Percentiles rank a stretch among this genome's conserved stretches.
phyloP scores from a whole-genome alignment of 23 tunicate genomes.

The Botrylloides violaceus region DNA sequence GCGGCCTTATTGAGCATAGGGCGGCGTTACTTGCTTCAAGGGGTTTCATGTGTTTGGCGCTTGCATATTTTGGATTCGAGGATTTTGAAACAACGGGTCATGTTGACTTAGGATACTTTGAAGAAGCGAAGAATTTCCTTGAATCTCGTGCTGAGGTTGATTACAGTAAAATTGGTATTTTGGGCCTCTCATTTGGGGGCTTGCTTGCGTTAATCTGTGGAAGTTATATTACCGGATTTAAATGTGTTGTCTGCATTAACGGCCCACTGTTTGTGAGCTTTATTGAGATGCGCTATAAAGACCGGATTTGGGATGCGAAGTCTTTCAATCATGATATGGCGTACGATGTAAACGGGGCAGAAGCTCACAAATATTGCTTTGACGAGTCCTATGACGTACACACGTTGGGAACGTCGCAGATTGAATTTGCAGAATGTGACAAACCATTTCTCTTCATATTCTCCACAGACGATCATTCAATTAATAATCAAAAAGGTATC shows the following conservation, averaged over 20 bases:
- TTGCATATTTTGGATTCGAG: conserved; percentile 5
- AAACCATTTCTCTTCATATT: not conserved
- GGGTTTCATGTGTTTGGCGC: not conserved
- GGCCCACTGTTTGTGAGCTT: not conserved
- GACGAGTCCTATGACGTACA: not conserved
- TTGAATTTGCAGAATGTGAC: not conserved
- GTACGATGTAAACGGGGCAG: not conserved
- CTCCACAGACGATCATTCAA: conserved; percentile 1
- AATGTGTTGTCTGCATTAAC: conserved; percentile 7
- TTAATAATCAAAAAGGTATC: not conserved
- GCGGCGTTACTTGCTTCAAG: not conserved
- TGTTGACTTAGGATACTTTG: conserved; percentile 7
- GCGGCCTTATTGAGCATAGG: conserved; percentile 9
- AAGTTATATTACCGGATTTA: not conserved
- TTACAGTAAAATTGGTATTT: not conserved
- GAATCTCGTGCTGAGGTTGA: not conserved
- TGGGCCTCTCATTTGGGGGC: conserved; percentile 4
- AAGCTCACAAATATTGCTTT: not conserved
- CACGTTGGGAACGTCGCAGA: not conserved
- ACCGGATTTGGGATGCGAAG: not conserved
- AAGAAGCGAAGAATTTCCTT: conserved; percentile 11
- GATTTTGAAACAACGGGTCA: not conserved
- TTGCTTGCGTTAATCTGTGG: not conserved
- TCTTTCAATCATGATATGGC: not conserved
- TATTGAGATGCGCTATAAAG: not conserved